Conservation (phyloP, 2,888 invertebrate species). For the Eudemis profundana region DNA sequence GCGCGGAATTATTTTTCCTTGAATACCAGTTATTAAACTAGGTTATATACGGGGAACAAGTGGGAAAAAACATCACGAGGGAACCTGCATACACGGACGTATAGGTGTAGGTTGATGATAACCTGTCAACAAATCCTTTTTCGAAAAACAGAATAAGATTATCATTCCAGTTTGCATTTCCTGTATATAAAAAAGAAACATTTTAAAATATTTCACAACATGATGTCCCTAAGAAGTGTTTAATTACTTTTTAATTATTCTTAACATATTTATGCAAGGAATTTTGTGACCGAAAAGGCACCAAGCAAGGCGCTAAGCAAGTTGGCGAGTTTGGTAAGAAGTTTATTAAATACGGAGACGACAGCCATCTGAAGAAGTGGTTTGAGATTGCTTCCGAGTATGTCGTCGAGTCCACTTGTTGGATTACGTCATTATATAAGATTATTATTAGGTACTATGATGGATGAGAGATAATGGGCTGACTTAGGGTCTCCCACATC, state of each 20-base stretch:
- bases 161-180: not conserved
- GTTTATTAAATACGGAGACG: not conserved
- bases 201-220: not conserved
- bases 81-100: no score
- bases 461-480: conserved; percentile 2
- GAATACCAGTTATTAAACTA: no score
- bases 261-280: not conserved
- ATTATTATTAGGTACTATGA: not conserved
- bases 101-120: not conserved
- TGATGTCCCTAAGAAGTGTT: not conserved
- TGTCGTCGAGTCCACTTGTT: not conserved
- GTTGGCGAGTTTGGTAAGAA: conserved; percentile 10
- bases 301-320: not conserved
- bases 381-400: conserved; percentile 5
- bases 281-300: conserved; percentile 25
- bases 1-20: no score
- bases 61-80: no score
- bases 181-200: not conserved
- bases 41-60: no score
- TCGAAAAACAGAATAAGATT: conserved; percentile 7
- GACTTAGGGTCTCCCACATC: no score
- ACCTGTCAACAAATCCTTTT: not conserved
- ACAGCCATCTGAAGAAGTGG: conserved; percentile 8
- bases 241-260: not conserved
- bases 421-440: conserved; percentile 4